These are phyloP conservation scores for Amaurobius ferox DNA, from an alignment of 2,888 invertebrate genomes.

Conservation along the genomic window DNA sequence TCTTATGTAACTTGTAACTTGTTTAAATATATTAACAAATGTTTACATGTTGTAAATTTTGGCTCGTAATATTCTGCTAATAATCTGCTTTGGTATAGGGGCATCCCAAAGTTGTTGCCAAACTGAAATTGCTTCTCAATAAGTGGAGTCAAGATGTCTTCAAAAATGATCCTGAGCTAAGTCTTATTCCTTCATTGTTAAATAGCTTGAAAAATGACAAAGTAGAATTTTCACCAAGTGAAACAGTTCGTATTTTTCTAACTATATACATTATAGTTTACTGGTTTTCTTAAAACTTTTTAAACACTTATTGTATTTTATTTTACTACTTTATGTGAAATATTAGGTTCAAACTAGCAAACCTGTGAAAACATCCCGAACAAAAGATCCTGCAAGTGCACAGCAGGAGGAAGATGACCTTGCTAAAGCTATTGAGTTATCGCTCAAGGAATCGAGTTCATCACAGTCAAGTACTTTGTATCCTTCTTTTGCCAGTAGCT, in stretches of 20 bases:
- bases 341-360: conserved; percentile 23
- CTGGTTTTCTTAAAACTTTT: no score
- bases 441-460: conserved; percentile 84
- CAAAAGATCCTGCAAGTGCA: conserved; percentile 79
- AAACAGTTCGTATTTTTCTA: no score
- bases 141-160: conserved; percentile 97
- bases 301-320: no score
- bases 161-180: conserved; percentile 90
- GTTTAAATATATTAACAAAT: no score
- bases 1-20: no score
- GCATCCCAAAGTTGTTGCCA: conserved; percentile 87
- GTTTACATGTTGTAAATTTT: no score
- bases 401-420: conserved; percentile 93
- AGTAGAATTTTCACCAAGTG: no score
- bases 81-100: no score
- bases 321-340: no score
- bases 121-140: conserved; percentile 88
- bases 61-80: no score
- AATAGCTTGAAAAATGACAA: no score
- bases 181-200: conserved; percentile 91
- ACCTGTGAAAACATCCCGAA: conserved; percentile 7
- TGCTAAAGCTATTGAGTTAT: conserved; percentile 93
- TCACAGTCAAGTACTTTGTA: conserved; percentile 67
- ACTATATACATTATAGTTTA: no score
- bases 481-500: conserved; percentile 60